Percentiles rank a stretch among this genome's conserved stretches.
phyloP scores from a whole-genome alignment of 1,140 invertebrate species.

The Drosophila quadrilineata region DNA sequence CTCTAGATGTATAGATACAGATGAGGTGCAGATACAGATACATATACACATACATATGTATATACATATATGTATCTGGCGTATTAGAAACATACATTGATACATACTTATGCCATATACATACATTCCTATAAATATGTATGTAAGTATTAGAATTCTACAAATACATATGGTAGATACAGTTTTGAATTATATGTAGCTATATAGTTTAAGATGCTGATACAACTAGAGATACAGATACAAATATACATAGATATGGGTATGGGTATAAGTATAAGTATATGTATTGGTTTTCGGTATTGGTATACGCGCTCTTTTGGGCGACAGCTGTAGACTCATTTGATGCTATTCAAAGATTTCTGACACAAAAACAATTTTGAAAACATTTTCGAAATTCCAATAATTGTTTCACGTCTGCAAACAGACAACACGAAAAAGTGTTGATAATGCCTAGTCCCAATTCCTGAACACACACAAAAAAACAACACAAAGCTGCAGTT shows the following conservation, averaged over 20 bases:
- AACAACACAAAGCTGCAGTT: no score
- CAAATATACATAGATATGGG: not conserved
- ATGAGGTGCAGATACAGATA: not conserved
- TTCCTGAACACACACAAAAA: no score
- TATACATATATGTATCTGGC: not conserved
- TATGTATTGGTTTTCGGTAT: no score
- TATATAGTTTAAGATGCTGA: not conserved
- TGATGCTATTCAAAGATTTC: constrained; percentile 31
- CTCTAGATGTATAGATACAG: no score
- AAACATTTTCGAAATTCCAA: constrained; percentile 53
- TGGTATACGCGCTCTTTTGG: no score
- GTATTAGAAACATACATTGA: not conserved
- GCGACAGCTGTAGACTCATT: constrained; percentile 23
- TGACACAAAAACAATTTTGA: constrained; percentile 14
- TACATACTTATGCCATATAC: not conserved
- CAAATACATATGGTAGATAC: not conserved
- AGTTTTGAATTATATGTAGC: not conserved
- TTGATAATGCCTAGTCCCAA: constrained; percentile 3
- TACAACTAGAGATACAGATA: not conserved
- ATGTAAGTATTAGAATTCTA: constrained; percentile 1
- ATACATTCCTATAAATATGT: not conserved
- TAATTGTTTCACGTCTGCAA: constrained; percentile 47
- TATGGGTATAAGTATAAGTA: no score
- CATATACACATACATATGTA: not conserved
- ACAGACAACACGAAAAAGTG: no score